Evolutionary conservation across 2,888 invertebrate genomes (phyloP).

Genomic region (Seira ritae): DNA sequence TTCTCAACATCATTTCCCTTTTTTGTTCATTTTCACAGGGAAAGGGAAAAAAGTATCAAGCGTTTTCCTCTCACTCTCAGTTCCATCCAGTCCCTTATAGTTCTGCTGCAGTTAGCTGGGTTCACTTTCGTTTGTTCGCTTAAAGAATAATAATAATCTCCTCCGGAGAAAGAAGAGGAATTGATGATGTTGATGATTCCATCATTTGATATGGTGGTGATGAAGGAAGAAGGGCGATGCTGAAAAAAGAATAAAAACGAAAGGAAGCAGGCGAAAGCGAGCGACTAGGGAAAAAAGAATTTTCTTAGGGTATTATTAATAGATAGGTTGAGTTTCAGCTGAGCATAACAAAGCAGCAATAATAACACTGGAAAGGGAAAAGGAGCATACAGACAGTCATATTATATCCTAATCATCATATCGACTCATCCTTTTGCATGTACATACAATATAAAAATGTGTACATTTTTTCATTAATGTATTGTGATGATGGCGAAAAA

Average conservation of each 20-base stretch:
- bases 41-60: not conserved
- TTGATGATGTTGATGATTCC: slow-evolving; percentile 34
- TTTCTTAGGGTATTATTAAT: slow-evolving; percentile 6
- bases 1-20: not conserved
- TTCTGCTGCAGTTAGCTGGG: not conserved
- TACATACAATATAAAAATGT: not conserved
- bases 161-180: slow-evolving; percentile 16
- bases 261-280: slow-evolving; percentile 14
- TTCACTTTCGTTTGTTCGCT: slow-evolving; percentile 23
- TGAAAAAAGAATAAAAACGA: not conserved
- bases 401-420: too few relatives aligned
- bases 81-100: not conserved
- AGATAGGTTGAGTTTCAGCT: not conserved
- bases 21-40: not conserved
- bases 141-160: slow-evolving; percentile 42
- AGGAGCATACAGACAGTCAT: not conserved
- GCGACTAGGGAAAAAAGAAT: not conserved
- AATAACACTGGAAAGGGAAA: not conserved
- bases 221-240: not conserved
- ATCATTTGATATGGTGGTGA: slow-evolving; percentile 37
- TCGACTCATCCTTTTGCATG: not conserved
- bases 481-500: not conserved
- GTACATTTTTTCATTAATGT: not conserved
- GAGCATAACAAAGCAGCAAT: slow-evolving; percentile 1
- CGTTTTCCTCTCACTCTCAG: not conserved